These are phyloP conservation scores for Pygoscelis antarcticus DNA, from an alignment of 2,113 vertebrate species.

Conservation along the genomic window DNA sequence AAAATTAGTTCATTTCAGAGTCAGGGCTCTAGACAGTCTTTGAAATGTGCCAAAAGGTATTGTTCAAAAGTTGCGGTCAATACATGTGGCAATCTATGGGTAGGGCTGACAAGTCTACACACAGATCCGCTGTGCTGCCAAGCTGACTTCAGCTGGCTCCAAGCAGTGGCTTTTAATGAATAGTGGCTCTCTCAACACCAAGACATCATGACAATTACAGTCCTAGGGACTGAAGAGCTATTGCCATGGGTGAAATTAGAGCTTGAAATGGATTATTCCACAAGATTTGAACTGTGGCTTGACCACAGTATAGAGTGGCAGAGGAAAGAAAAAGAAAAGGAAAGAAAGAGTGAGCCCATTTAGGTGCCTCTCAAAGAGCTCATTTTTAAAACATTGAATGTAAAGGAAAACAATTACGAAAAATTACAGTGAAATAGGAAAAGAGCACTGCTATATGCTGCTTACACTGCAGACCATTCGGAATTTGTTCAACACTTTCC, in stretches of 20 bases:
- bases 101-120: neutral
- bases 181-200: neutral
- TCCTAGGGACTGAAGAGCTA: neutral
- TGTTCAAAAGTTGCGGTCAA: neutral
- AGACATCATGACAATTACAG: neutral
- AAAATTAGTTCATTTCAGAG: neutral
- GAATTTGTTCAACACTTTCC: neutral
- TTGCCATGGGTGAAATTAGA: neutral
- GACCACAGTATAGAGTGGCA: neutral
- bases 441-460: neutral
- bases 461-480: neutral
- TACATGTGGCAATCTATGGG: rapidly evolving
- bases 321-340: neutral
- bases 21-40: neutral
- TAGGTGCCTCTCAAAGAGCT: neutral
- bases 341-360: too few relatives aligned
- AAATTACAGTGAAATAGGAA: neutral
- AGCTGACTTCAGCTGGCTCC: neutral
- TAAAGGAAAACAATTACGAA: neutral
- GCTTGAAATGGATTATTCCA: neutral
- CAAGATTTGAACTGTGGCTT: neutral
- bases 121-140: neutral
- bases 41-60: neutral
- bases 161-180: neutral
- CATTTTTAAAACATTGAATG: neutral